Base-by-base conservation (phyloP, 2,888 invertebrate genomes). In the Drosophila barbarae region DNA sequence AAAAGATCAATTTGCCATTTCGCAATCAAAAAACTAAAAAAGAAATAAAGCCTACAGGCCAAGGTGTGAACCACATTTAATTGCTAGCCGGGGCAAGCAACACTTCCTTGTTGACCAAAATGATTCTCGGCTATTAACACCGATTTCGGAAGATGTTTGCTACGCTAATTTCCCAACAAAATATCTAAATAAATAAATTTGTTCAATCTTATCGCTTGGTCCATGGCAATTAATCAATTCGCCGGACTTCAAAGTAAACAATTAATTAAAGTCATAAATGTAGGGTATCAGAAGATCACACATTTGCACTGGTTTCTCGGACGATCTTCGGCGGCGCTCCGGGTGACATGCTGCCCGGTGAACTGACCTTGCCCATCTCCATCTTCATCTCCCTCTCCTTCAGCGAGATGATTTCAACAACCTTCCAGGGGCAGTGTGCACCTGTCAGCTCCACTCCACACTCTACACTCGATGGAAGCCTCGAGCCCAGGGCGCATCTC, bases 331-430 rank as follows among this genome's bases (percentile, higher is more conserved):
- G 38, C 69, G 59, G 52, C 60, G 59, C 67, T 68, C 67, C 69
- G 60, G 60, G 69, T 41, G 67, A 52, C 58, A 51, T 58, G 46
- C 38, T 47, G 44, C 51, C 49, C 50, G 59, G 39, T 42, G 84
- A 84, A 78, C 81, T 78, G 84, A 84, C 77, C 77, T 78, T 78
- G 84, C 76, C 54, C 72, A 80, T 77, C 80, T 39, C 50, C 68
- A 26, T 77, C 80, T 39, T 46, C 69, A 26, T 26, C 41, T 23
- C 39, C 39, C 41, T 51, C 57, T 15, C 9, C n/a, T 18, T 39
- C 71, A 71, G 68, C 57, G 49, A 68, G 50, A 46, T 34, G 64
- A 72, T 82, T 77, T 77, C 77, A 82, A 78, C 77, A 78, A 67
- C 77, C 69, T 55, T 74, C 69, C 60, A 66, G 55, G 53, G 66